Evolutionary conservation across 2,888 invertebrate genomes (phyloP).

Genomic region (Nephrotoma appendiculata): DNA sequence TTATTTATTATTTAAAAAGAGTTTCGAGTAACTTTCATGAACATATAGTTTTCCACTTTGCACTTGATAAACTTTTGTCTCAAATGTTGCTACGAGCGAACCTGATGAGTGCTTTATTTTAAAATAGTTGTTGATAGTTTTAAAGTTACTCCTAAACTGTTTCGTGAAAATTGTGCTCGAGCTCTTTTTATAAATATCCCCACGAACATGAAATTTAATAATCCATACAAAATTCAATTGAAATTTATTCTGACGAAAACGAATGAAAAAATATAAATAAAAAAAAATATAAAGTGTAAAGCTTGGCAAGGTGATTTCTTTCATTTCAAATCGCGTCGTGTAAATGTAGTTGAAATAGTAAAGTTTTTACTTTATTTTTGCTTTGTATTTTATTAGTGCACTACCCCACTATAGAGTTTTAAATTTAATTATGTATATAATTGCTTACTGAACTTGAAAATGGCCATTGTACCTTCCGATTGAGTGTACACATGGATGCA

Average conservation of each 20-base stretch:
- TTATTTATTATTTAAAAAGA: neutral
- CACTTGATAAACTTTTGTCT: neutral
- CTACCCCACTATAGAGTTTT: neutral
- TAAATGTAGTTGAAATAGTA: neutral
- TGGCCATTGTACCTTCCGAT: neutral
- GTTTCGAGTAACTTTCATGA: neutral
- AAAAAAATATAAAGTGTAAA: neutral
- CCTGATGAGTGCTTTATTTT: neutral
- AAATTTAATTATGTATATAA: too few relatives aligned
- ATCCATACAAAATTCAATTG: neutral
- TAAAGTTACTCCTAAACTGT: constrained; percentile 2
- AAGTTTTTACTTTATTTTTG: neutral
- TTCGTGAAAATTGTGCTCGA: neutral
- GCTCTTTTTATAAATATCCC: constrained; percentile 3
- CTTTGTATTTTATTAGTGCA: neutral
- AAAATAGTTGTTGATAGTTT: neutral
- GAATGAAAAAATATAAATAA: neutral
- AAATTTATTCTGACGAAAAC: neutral
- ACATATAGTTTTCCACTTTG: neutral
- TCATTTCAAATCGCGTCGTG: neutral
- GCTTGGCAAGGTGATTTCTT: constrained; percentile 2
- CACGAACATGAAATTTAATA: neutral
- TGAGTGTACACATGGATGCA: too few relatives aligned
- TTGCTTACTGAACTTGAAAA: neutral
- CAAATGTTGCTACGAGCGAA: neutral